Evolutionary conservation across 2,797 vertebrate genomes (phyloP), one percentile per base, ranked within the genome.

Genomic region (Scolopax rusticola): DNA sequence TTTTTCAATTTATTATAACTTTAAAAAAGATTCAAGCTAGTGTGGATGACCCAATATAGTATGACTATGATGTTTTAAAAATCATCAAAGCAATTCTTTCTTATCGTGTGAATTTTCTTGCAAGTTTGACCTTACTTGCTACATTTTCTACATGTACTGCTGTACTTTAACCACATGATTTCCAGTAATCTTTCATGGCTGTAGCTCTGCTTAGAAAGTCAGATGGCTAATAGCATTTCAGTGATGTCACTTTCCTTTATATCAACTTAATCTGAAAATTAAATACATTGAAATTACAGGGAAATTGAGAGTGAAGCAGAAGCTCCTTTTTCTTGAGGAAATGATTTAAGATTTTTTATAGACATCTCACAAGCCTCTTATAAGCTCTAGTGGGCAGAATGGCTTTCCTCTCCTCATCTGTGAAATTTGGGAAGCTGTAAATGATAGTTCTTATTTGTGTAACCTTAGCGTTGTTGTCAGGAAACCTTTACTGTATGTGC

Each of bases 1-100:
- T 97, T 96, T 56, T 93, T 89, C 76, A 79, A 94, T 96, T 94
- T 95, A 82, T 94, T 96, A 79, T 86, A 63, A 95, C 91, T 89
- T 93, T 93, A 6, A 60, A 95, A 96, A 96, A 95, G 91, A 95
- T 84, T 88, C 85, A 89, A 17, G 93, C 83, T 88, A 53, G 85
- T 94, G 89, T 91, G 85, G 89, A 76, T 91, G 87, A 94, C 95
- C 95, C 70, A 94, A 59, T 93, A 68, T 79, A 74, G 83, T 88
- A 87, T 70, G 83, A 89, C 80, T 84, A 40, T 18, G 93, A 93
- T 90, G 77, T 90, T 96, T 91, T 64, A 93, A 93, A 93, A 96
- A 69, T 79, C 83, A 94, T 94, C 91, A 96, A 95, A 96, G 96
- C 85, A 94, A 25, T 89, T 87, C 84, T 87, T 79, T 77, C 93